Evolutionary conservation across 2,888 invertebrate species (phyloP), one percentile per base, ranked within the genome.

Genomic region (Spisula solida): DNA sequence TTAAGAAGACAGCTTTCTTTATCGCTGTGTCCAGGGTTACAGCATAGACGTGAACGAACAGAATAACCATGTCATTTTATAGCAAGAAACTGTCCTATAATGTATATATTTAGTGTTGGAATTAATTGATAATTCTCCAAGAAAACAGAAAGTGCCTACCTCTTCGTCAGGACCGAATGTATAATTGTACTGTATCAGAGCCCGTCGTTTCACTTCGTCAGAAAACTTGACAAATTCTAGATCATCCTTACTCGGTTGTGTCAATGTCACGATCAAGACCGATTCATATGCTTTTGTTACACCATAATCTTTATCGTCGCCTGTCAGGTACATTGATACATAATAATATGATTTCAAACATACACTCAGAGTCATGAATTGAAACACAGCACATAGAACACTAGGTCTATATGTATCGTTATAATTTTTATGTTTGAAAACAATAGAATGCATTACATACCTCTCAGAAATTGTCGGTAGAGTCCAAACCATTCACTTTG

Each of bases 261-360:
- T 66, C 25, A 66, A 66, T 5, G 98, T 98, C 87, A 99, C 98
- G 0, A 98, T 99, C 84, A 99, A 97, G 87, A 99, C 97, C 0
- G 99, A 98, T 92, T 98, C 98, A 96, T 98, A 99, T 0, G 99
- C 99, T 94, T 98, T 97, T 95, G 97, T 97, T 0, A 99, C 99
- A 0, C 66, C 87, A 0, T 60, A 81, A 86, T 95, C 95, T 55
- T 88, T 86, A 6, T 78, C 81, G 60, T 94, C 93, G 48, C 85
- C 91, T 90, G 48, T 18, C 48, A 80, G 16, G 31, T 16, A 60
- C 16, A 48, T 70, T 29, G n/a, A n/a, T n/a, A n/a, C 20, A 34
- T 41, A 47, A 78, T 41, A 14, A 14, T 2, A 41, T 8, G 41
- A 41, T 41, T 41, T 41, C 41, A 60, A 60, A n/a, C n/a, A n/a